A percentile compares a stretch with the other conserved stretches of the same genome.
Evolutionary conservation across 2,888 invertebrate species (phyloP).

Genomic region (Fragum whitleyi): DNA sequence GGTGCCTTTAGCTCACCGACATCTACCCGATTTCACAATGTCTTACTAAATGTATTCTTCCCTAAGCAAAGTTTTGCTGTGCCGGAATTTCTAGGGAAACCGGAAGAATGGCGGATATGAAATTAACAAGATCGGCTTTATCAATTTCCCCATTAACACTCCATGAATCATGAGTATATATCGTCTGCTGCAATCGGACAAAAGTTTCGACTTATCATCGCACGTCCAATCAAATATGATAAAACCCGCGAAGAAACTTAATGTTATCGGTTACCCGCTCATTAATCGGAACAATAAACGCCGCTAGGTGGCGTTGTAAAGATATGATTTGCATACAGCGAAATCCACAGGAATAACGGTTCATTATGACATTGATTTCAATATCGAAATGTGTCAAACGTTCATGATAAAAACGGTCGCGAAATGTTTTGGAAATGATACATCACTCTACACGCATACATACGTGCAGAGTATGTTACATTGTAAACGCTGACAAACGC

Average conservation of each 20-base stretch:
- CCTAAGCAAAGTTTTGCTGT: too few species aligned
- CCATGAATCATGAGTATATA: constrained; percentile 42
- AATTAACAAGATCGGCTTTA: constrained; percentile 18
- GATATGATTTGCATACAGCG: constrained; percentile 11
- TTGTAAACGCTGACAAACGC: too few species aligned
- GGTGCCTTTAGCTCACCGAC: too few species aligned
- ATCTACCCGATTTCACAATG: too few species aligned
- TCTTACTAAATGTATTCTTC: too few species aligned
- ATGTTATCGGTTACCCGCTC: constrained; percentile 23
- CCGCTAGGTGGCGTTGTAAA: constrained; percentile 26
- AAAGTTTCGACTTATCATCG: constrained; percentile 32
- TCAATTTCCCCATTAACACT: constrained; percentile 41
- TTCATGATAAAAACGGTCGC: too few species aligned
- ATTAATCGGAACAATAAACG: constrained; percentile 28
- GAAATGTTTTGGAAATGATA: too few species aligned
- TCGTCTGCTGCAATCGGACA: constrained; percentile 36
- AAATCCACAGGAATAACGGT: constrained; percentile 6
- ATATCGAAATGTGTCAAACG: too few species aligned
- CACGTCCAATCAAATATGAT: constrained; percentile 41
- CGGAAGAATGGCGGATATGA: not conserved
- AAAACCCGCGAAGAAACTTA: constrained; percentile 16
- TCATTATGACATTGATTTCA: too few species aligned
- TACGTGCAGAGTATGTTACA: too few species aligned
- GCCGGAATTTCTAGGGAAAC: too few species aligned
- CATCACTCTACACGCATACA: too few species aligned